A percentile compares a stretch with the other conserved stretches of the same genome.
Conservation (phyloP, 2,797 vertebrate species). For the Notolabrus celidotus region DNA sequence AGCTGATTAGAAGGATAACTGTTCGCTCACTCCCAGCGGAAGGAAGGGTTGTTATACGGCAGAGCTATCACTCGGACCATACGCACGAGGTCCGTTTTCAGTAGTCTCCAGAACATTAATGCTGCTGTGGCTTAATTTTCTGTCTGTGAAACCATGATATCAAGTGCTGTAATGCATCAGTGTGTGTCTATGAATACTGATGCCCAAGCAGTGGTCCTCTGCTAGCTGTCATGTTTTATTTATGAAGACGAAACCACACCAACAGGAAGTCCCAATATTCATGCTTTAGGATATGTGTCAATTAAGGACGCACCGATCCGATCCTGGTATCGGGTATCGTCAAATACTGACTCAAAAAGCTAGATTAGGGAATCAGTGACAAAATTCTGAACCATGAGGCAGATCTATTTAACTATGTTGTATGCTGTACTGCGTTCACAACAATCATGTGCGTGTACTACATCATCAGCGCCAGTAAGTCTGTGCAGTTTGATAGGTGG, state of each 20-base stretch:
- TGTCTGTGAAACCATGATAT: conserved; percentile 23
- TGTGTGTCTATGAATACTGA: conserved; percentile 27
- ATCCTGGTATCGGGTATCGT: no score
- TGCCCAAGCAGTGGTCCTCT: conserved; percentile 7
- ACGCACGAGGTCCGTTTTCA: conserved; percentile 34
- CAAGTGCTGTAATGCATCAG: conserved; percentile 13
- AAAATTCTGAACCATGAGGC: no score
- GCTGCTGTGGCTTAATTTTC: conserved; percentile 31
- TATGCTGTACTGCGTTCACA: no score
- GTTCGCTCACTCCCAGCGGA: conserved; percentile 56
- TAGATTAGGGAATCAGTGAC: no score
- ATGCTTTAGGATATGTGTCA: neutral
- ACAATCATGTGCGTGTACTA: no score
- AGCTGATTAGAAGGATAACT: conserved; percentile 56
- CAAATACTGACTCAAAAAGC: no score
- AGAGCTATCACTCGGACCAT: conserved; percentile 48
- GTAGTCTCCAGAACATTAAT: conserved; percentile 43
- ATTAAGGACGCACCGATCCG: no score
- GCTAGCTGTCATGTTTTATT: conserved; percentile 23
- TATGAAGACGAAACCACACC: conserved; percentile 4
- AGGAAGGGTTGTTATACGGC: conserved; percentile 55
- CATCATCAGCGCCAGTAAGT: no score
- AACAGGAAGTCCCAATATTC: neutral
- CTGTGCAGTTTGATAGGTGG: no score
- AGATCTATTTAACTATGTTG: no score